A percentile compares a stretch with the other conserved stretches of the same genome.
Evolutionary conservation across 2,797 vertebrate species (phyloP).

Genomic region (Cryptoprocta ferox): DNA sequence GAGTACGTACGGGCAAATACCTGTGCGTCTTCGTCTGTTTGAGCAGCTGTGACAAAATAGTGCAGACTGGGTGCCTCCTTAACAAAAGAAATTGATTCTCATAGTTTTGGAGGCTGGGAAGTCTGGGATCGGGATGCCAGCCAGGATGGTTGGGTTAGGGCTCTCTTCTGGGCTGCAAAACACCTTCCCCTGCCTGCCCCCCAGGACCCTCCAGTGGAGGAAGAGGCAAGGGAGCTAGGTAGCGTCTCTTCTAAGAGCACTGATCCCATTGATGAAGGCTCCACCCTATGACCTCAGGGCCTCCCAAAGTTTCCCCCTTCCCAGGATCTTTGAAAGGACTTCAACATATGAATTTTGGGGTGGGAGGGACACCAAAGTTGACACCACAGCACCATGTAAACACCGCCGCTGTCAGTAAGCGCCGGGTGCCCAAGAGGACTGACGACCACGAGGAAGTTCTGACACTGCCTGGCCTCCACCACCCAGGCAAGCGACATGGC

Average conservation of each 20-base stretch:
- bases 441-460: background rate
- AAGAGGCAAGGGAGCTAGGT: background rate
- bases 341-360: background rate
- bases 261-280: background rate
- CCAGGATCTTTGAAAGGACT: background rate
- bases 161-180: background rate
- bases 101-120: background rate
- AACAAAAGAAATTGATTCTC: background rate
- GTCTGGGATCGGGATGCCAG: too few species aligned
- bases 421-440: accelerated
- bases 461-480: background rate
- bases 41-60: background rate
- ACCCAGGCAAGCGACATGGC: background rate
- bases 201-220: too few species aligned
- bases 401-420: background rate
- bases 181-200: too few species aligned
- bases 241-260: background rate
- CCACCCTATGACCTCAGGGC: background rate
- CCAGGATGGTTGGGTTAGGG: background rate
- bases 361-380: background rate
- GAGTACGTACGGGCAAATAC: background rate
- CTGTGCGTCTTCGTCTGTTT: background rate
- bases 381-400: background rate
- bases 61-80: background rate
- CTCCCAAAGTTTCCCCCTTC: background rate